A percentile compares a stretch with the other conserved stretches of the same genome.
These are phyloP conservation scores for Pelodiscus sinensis DNA, from an alignment of 2,113 vertebrate species.

Conservation along the genomic window DNA sequence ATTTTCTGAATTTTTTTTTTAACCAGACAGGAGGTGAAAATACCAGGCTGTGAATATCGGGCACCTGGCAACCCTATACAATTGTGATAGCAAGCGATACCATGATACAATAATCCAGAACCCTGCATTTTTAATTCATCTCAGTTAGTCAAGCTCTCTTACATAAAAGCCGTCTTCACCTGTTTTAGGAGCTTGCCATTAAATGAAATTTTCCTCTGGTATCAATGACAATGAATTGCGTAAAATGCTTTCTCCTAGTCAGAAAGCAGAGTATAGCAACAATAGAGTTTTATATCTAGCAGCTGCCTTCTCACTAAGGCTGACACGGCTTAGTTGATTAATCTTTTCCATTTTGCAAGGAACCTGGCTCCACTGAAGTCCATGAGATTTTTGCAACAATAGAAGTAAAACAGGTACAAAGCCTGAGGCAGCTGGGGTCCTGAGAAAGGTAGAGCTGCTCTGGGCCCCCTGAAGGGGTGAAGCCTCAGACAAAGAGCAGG, in stretches of 20 bases:
- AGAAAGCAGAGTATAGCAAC: neutral
- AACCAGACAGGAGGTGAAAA: no score
- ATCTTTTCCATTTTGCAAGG: neutral
- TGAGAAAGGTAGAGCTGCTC: no score
- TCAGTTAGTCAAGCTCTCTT: neutral
- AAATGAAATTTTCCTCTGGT: neutral
- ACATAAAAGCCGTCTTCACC: neutral
- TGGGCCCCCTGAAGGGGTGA: no score
- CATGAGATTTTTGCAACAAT: neutral
- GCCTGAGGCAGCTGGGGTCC: no score
- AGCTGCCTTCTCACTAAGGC: neutral
- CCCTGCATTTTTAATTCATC: neutral
- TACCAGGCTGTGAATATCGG: no score
- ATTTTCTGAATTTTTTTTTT: no score
- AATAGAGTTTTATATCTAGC: neutral
- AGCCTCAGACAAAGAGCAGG: no score
- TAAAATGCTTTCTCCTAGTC: neutral
- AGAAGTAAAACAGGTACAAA: no score
- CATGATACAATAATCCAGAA: neutral
- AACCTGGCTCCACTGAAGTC: neutral
- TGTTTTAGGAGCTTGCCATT: neutral
- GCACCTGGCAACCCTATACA: no score
- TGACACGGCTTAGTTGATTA: neutral
- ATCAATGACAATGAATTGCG: neutral
- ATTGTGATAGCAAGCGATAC: neutral